Evolutionary conservation across 2,797 vertebrate genomes (phyloP).

Genomic region (Poeciliopsis presidionis): DNA sequence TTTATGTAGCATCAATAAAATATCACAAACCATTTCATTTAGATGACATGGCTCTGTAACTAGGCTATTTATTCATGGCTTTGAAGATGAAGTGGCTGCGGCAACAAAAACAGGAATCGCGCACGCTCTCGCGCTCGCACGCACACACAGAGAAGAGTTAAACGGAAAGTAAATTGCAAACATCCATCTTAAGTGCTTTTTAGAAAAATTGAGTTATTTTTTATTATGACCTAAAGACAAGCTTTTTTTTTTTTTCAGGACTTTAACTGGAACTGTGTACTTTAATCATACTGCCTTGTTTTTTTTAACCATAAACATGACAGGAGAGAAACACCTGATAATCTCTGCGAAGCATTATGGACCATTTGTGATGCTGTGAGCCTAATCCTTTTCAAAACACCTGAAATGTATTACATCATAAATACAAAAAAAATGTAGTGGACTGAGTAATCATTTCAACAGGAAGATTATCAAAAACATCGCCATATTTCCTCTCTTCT

Average conservation of each 20-base stretch:
- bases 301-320: neutral
- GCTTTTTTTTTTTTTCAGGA: neutral
- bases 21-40: constrained; percentile 72
- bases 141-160: constrained; percentile 1
- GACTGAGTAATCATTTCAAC: neutral
- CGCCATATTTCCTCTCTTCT: neutral
- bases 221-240: too few species aligned
- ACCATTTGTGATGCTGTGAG: neutral
- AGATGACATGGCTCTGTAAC: constrained; percentile 66
- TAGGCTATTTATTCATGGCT: constrained; percentile 69
- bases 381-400: neutral
- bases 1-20: constrained; percentile 80
- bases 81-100: constrained; percentile 70
- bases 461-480: neutral
- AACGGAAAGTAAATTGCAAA: neutral
- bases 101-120: constrained; percentile 37
- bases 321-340: neutral
- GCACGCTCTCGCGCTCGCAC: neutral
- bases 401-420: neutral
- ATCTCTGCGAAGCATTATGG: neutral
- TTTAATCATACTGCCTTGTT: neutral
- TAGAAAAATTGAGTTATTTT: neutral
- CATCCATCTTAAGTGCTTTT: neutral
- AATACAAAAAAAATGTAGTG: neutral
- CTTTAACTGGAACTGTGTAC: neutral